These are phyloP conservation scores for Adelosebastes latens DNA, from an alignment of 2,797 vertebrate genomes.

Conservation along the genomic window DNA sequence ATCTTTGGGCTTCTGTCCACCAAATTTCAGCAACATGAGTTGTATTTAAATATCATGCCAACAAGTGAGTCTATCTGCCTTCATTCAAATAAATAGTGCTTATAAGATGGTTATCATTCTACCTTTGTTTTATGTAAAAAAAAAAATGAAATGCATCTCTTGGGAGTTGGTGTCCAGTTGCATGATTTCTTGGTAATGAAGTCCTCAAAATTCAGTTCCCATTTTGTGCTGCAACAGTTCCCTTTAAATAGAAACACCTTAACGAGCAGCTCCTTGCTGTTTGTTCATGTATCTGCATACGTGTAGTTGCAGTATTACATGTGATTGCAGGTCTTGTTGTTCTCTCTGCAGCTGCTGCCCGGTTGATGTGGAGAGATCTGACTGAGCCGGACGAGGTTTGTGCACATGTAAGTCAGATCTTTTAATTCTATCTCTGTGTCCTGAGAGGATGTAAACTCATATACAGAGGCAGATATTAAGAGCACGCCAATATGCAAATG, in stretches of 20 bases:
- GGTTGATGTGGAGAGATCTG: constrained; percentile 10
- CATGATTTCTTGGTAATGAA: neutral
- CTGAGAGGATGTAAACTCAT: constrained; percentile 88
- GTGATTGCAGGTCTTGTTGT: constrained; percentile 25
- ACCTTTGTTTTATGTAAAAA: neutral
- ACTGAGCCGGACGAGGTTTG: constrained; percentile 39
- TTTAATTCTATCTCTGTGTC: constrained; percentile 82
- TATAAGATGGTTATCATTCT: neutral
- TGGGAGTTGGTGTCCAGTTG: neutral
- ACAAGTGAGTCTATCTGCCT: neutral
- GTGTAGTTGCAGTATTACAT: neutral
- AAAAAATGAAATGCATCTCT: neutral
- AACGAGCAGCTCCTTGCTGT: neutral
- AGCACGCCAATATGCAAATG: constrained; percentile 92
- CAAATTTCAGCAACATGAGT: neutral
- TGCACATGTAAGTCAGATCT: constrained; percentile 58
- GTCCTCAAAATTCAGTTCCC: neutral
- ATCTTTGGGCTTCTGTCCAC: neutral
- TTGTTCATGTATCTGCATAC: neutral
- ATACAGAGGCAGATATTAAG: constrained; percentile 90
- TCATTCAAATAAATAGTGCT: neutral
- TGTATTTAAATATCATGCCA: no score
- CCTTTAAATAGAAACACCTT: neutral
- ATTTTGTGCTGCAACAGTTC: neutral
- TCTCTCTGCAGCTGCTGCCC: neutral